Percentiles rank a stretch among this genome's conserved stretches.
Conservation (phyloP, 2,888 invertebrate species). For the Dryocosmus kuriphilus region DNA sequence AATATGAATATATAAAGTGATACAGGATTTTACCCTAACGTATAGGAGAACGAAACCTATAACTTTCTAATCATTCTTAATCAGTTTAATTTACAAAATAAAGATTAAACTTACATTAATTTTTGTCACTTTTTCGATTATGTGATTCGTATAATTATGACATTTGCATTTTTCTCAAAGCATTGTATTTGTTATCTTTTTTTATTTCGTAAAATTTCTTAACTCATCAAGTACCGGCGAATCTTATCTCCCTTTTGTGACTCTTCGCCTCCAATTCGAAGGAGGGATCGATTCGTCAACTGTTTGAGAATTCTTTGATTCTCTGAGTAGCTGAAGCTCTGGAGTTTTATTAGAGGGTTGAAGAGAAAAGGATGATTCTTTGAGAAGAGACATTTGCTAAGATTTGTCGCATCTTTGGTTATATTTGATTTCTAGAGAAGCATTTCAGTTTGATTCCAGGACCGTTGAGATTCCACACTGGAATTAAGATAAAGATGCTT, state of each 20-base stretch:
- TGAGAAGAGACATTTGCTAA: background rate
- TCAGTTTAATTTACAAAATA: background rate
- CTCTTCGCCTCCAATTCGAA: constrained; percentile 81
- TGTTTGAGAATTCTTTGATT: constrained; percentile 67
- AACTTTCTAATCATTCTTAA: background rate
- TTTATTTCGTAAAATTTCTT: too few species aligned
- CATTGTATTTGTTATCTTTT: constrained; percentile 10
- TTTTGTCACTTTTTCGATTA: background rate
- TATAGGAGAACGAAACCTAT: background rate
- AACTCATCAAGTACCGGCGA: background rate
- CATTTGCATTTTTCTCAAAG: constrained; percentile 10
- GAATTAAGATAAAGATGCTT: constrained; percentile 2
- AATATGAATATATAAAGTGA: too few species aligned
- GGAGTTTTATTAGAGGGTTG: background rate
- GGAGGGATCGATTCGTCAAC: constrained; percentile 77
- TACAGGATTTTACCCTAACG: background rate
- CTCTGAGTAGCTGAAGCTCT: constrained; percentile 8
- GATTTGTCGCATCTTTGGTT: constrained; percentile 11
- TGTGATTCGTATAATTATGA: background rate
- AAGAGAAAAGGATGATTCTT: background rate
- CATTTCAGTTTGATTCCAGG: background rate
- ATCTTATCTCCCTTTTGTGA: constrained; percentile 43
- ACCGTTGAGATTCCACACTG: background rate
- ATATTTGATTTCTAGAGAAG: background rate
- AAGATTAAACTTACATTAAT: background rate